A percentile compares a stretch with the other conserved stretches of the same genome.
phyloP scores from a whole-genome alignment of 2,113 vertebrate genomes.

The Hippocampus abdominalis region DNA sequence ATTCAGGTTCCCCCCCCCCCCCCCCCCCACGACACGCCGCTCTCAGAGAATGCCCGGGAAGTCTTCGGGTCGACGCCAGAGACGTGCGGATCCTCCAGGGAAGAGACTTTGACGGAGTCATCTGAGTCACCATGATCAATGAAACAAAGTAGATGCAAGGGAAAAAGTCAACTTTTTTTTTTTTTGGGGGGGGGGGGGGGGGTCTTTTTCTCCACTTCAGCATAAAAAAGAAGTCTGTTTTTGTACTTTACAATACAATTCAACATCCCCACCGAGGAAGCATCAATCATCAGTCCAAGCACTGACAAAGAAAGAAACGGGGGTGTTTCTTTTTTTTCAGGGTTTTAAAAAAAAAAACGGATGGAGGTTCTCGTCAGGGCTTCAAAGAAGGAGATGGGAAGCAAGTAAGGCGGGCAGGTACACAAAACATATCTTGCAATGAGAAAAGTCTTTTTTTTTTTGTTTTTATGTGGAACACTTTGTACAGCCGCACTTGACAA shows the following conservation, averaged over 20 bases:
- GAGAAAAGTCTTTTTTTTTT: conserved; percentile 34
- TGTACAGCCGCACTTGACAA: conserved; percentile 94
- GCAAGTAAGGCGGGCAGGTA: conserved; percentile 54
- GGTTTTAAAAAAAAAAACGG: conserved; percentile 37
- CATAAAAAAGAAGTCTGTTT: conserved; percentile 99
- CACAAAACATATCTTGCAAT: conserved; percentile 51
- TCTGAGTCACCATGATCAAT: conserved; percentile 54
- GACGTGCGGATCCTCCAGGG: conserved; percentile 49
- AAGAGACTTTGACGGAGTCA: conserved; percentile 52
- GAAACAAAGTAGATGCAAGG: conserved; percentile 55
- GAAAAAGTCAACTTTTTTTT: conserved; percentile 73
- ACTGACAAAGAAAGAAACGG: conserved; percentile 63
- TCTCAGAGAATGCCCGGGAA: conserved; percentile 53
- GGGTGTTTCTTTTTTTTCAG: conserved; percentile 26
- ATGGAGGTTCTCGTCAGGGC: conserved; percentile 32
- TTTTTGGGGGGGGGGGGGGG: too few relatives aligned
- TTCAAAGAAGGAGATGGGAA: conserved; percentile 21
- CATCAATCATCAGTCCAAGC: conserved; percentile 87
- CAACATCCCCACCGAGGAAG: conserved; percentile 94
- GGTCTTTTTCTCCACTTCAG: conserved; percentile 85
- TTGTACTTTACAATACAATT: conserved; percentile 99
- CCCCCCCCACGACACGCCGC: conserved; percentile 50
- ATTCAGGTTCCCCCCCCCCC: conserved; percentile 55
- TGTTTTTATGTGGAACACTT: conserved; percentile 83
- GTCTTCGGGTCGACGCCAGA: conserved; percentile 52